These are phyloP conservation scores for Panorpa germanica DNA, from an alignment of 2,888 invertebrate genomes.

Conservation along the genomic window DNA sequence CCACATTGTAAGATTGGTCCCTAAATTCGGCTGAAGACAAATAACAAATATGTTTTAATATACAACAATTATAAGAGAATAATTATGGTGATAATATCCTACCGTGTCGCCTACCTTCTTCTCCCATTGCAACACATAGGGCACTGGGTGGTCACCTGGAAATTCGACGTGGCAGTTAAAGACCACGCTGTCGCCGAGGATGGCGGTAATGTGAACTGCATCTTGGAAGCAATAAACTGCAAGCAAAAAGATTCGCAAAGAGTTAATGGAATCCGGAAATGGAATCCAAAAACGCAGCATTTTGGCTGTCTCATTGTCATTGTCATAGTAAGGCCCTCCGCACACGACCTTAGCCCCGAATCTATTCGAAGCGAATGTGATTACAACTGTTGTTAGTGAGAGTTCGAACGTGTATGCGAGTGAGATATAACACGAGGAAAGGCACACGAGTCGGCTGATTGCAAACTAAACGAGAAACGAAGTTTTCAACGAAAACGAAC, in stretches of 20 bases:
- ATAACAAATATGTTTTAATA: too few relatives aligned
- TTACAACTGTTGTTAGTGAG: too few relatives aligned
- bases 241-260: conserved; percentile 17
- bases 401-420: too few relatives aligned
- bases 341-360: conserved; percentile 13
- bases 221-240: conserved; percentile 63
- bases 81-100: conserved; percentile 48
- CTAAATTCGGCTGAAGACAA: too few relatives aligned
- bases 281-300: conserved; percentile 11
- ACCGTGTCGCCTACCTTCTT: conserved; percentile 97
- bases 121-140: conserved; percentile 98
- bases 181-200: conserved; percentile 91
- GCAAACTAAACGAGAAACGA: too few relatives aligned
- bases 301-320: conserved; percentile 12
- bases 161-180: conserved; percentile 97
- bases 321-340: conserved; percentile 16
- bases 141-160: conserved; percentile 87
- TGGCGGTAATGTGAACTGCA: conserved; percentile 93
- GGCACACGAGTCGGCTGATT: too few relatives aligned
- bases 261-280: conserved; percentile 13
- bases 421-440: too few relatives aligned
- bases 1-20: too few relatives aligned
- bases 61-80: conserved; percentile 35
- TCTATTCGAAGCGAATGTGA: too few relatives aligned
- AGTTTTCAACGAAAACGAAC: too few relatives aligned